Percentiles rank a stretch among this genome's conserved stretches.
These are phyloP conservation scores for Mizuhopecten yessoensis DNA, from an alignment of 1,140 invertebrate species.

Conservation along the genomic window DNA sequence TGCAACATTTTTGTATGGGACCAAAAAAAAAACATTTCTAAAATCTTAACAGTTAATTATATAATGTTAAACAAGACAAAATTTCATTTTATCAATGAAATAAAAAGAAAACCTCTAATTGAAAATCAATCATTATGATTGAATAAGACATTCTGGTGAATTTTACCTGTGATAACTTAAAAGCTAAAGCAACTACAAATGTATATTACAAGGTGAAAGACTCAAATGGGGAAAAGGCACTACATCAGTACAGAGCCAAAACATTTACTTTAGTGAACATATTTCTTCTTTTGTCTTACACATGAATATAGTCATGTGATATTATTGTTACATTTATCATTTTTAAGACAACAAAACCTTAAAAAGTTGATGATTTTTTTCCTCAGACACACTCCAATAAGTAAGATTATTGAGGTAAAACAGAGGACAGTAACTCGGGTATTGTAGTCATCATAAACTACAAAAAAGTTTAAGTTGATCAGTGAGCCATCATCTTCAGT, in stretches of 20 bases:
- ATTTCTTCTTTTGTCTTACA: constrained; percentile 20
- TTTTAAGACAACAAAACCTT: constrained; percentile 60
- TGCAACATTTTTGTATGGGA: no score
- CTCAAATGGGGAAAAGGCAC: background rate
- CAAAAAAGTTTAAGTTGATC: constrained; percentile 65
- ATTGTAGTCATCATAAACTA: constrained; percentile 68
- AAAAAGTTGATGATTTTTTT: constrained; percentile 62
- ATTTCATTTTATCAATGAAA: no score
- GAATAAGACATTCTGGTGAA: no score
- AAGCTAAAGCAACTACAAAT: background rate
- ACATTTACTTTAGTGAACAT: background rate
- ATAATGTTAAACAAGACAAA: no score
- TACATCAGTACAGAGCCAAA: background rate
- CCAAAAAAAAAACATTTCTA: no score
- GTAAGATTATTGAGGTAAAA: constrained; percentile 66
- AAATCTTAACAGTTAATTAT: no score
- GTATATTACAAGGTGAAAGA: background rate
- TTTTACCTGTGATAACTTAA: no score
- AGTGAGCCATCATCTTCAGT: constrained; percentile 59
- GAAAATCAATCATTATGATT: no score
- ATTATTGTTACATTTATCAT: constrained; percentile 59
- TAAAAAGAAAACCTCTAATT: no score
- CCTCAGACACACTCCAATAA: constrained; percentile 62
- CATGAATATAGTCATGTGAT: constrained; percentile 10
- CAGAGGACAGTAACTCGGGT: constrained; percentile 67